Percentiles rank a stretch among this genome's conserved stretches.
Evolutionary conservation across 2,888 invertebrate species (phyloP).

Genomic region (Philhelius pedissequus): DNA sequence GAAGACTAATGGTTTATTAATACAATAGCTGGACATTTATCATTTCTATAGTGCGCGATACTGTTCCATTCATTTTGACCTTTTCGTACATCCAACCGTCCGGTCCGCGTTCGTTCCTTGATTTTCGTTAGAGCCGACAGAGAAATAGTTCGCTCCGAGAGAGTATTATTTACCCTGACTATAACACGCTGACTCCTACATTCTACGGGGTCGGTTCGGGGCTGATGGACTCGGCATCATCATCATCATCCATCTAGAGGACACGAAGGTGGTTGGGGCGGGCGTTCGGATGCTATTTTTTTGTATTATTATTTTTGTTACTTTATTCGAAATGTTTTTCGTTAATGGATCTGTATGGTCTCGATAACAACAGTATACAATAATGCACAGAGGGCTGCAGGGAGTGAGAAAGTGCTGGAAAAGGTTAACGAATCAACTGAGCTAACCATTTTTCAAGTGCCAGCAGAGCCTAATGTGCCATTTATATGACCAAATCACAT

Average conservation of each 20-base stretch:
- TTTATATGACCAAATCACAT: constrained; percentile 61
- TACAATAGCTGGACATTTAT: constrained; percentile 68
- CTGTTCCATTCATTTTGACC: constrained; percentile 51
- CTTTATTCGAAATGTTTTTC: constrained; percentile 36
- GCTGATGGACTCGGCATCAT: constrained; percentile 58
- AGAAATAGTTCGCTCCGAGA: no score
- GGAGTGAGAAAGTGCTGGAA: not conserved
- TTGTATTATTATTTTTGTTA: not conserved
- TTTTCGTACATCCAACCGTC: not conserved
- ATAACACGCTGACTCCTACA: constrained; percentile 37
- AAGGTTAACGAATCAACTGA: constrained; percentile 57
- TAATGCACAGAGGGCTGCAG: not conserved
- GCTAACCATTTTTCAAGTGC: constrained; percentile 60
- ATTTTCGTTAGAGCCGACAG: not conserved
- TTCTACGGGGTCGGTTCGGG: constrained; percentile 30
- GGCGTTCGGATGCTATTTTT: not conserved
- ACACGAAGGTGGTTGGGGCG: constrained; percentile 32
- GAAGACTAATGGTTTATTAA: constrained; percentile 68
- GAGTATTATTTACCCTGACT: constrained; percentile 61
- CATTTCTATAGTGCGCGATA: constrained; percentile 63
- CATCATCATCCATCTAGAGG: constrained; percentile 59
- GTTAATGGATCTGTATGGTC: constrained; percentile 61
- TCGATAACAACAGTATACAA: constrained; percentile 51
- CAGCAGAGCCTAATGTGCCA: constrained; percentile 55
- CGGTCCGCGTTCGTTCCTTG: not conserved